Conservation (phyloP, 2,113 vertebrate genomes). For the Albula goreensis region DNA sequence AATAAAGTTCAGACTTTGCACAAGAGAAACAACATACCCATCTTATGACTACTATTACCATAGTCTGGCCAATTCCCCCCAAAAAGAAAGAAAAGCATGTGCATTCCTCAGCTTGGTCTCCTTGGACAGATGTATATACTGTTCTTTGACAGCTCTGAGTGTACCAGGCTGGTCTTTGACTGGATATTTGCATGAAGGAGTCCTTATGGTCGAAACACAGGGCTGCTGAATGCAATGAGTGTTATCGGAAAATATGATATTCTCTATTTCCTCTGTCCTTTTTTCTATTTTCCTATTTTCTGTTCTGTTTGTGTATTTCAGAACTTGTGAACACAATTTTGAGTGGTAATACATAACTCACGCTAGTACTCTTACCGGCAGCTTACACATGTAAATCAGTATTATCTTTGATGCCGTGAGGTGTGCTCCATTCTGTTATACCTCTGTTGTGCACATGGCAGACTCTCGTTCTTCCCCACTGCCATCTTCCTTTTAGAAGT, state of each 20-base stretch:
- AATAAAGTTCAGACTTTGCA: not conserved
- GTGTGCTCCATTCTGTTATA: too few relatives aligned
- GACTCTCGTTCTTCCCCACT: too few relatives aligned
- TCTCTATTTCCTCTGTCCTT: conserved; percentile 9
- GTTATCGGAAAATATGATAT: not conserved
- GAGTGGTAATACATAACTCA: not conserved
- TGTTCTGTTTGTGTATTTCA: not conserved
- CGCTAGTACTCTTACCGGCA: not conserved
- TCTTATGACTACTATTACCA: not conserved
- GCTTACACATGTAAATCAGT: not conserved
- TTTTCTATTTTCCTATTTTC: not conserved
- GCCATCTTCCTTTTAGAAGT: not conserved
- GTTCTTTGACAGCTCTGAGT: not conserved
- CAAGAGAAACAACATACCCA: not conserved
- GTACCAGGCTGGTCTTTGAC: too few relatives aligned
- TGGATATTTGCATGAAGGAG: not conserved
- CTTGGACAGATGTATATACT: not conserved
- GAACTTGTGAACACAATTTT: not conserved
- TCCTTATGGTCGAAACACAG: not conserved
- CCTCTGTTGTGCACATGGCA: too few relatives aligned
- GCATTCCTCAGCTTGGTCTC: not conserved
- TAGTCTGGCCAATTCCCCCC: not conserved
- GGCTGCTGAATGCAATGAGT: not conserved
- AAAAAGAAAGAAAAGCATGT: not conserved
- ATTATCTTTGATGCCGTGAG: not conserved